These are phyloP conservation scores for Apaloderma vittatum DNA, from an alignment of 2,113 vertebrate species.

Conservation along the genomic window DNA sequence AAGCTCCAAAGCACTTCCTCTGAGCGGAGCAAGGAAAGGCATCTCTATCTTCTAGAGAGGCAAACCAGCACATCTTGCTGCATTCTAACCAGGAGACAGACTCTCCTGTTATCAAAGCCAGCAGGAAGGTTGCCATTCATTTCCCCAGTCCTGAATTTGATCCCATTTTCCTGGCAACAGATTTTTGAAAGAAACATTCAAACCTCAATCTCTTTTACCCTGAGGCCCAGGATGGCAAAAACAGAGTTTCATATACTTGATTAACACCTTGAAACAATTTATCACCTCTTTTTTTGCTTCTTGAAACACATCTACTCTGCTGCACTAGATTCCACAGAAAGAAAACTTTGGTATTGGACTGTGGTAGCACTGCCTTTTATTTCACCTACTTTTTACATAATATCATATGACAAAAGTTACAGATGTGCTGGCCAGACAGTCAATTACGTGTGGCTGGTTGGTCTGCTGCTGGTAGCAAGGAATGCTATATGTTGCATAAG, in stretches of 20 bases:
- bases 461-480: background rate
- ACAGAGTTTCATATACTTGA: background rate
- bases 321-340: background rate
- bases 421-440: background rate
- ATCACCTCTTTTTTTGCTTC: background rate
- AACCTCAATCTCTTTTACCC: background rate
- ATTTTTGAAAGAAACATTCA: background rate
- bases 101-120: background rate
- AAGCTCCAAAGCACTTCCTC: background rate
- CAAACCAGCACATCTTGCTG: background rate
- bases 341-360: background rate
- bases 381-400: background rate
- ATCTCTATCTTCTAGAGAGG: background rate
- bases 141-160: background rate
- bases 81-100: background rate
- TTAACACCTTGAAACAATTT: background rate
- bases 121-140: background rate
- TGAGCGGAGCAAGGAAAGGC: background rate
- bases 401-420: background rate
- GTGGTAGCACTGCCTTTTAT: background rate
- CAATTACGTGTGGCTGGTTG: background rate
- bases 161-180: background rate
- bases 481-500: background rate
- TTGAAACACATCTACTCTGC: background rate
- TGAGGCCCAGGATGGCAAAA: background rate